A percentile compares a stretch with the other conserved stretches of the same genome.
Evolutionary conservation across 1,140 invertebrate species (phyloP).

Genomic region (Danaus melanippus): DNA sequence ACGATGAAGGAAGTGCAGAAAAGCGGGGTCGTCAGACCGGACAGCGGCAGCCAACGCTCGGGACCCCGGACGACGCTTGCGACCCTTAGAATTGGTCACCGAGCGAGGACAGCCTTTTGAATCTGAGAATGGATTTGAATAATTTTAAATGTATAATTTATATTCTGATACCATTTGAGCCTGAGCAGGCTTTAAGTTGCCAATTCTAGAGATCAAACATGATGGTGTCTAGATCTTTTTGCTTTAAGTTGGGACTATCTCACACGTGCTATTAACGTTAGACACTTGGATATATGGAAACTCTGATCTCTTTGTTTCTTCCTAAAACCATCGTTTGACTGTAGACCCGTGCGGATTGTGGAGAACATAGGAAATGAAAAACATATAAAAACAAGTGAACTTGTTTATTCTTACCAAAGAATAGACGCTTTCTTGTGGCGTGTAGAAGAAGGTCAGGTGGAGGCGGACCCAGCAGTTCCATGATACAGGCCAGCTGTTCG

Average conservation of each 20-base stretch:
- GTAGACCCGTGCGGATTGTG: too few species aligned
- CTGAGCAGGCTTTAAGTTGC: too few species aligned
- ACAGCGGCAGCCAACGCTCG: slow-evolving; percentile 84
- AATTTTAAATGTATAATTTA: too few species aligned
- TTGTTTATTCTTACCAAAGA: slow-evolving; percentile 79
- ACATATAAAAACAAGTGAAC: neutral
- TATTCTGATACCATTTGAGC: too few species aligned
- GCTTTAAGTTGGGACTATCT: too few species aligned
- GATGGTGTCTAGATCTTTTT: too few species aligned
- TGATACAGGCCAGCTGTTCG: slow-evolving; percentile 97
- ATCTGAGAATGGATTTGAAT: slow-evolving; percentile 72
- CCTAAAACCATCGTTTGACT: too few species aligned
- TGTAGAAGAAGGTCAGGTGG: slow-evolving; percentile 86
- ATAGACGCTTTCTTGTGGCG: slow-evolving; percentile 86
- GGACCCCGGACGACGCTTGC: slow-evolving; percentile 89
- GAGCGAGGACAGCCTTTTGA: slow-evolving; percentile 92
- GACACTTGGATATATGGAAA: too few species aligned
- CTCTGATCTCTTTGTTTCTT: too few species aligned
- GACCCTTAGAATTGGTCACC: slow-evolving; percentile 92
- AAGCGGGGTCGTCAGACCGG: slow-evolving; percentile 89
- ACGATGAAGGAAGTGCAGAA: slow-evolving; percentile 93
- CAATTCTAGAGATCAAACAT: too few species aligned
- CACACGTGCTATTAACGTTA: too few species aligned
- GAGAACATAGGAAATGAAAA: too few species aligned
- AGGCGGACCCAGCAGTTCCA: slow-evolving; percentile 95